Conservation (phyloP, 2,888 invertebrate species). For the Tolmerus cingulatus region DNA sequence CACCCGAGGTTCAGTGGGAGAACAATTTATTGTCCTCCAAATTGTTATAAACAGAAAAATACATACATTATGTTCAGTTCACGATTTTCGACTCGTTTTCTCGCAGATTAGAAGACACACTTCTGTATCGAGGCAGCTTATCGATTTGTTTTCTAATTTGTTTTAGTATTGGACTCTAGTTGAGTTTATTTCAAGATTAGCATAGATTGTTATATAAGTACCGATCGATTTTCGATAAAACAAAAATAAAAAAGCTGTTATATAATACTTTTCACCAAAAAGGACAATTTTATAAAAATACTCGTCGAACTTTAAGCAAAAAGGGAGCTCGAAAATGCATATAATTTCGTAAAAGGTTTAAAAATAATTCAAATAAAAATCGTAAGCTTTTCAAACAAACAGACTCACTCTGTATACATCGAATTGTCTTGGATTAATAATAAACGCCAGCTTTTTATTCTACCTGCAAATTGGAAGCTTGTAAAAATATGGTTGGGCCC, state of each 20-base stretch:
- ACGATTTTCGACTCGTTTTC: not conserved
- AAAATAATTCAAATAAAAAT: not conserved
- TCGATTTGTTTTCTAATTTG: not conserved
- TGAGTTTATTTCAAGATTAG: too few relatives aligned
- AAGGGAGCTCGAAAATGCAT: too few relatives aligned
- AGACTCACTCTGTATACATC: not conserved
- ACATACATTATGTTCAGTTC: not conserved
- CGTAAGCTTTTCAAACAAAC: not conserved
- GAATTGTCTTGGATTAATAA: not conserved
- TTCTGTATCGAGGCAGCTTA: not conserved
- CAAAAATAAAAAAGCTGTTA: too few relatives aligned
- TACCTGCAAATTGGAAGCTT: not conserved
- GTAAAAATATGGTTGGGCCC: not conserved
- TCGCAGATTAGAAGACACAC: not conserved
- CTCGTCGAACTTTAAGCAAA: too few relatives aligned
- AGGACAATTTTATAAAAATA: too few relatives aligned
- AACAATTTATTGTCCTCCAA: not conserved
- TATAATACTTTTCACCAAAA: too few relatives aligned
- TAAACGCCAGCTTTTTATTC: not conserved
- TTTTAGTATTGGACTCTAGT: too few relatives aligned
- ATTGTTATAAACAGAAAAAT: not conserved
- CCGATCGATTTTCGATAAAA: too few relatives aligned
- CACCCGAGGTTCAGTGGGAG: not conserved
- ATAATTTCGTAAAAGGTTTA: not conserved
- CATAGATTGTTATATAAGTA: too few relatives aligned